These are phyloP conservation scores for Novumbra hubbsi DNA, from an alignment of 2,797 vertebrate genomes.

Conservation along the genomic window DNA sequence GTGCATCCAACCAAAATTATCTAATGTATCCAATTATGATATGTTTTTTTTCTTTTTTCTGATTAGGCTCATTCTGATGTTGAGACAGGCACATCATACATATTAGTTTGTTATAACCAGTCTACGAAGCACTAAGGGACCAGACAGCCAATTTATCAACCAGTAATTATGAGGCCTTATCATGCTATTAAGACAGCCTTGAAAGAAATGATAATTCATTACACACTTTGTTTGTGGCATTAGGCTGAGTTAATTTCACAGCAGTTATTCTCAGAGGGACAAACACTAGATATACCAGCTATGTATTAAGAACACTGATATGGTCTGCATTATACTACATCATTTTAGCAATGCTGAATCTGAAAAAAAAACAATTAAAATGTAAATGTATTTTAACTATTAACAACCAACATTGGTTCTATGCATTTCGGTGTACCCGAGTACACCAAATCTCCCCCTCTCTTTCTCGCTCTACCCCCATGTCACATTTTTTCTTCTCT, in stretches of 20 bases:
- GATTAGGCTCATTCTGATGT: not conserved
- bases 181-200: not conserved
- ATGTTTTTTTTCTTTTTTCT: too few species aligned
- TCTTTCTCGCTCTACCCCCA: not conserved
- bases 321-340: conserved; percentile 3
- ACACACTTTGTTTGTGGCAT: conserved; percentile 35
- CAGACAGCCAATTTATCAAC: conserved; percentile 20
- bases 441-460: conserved; percentile 3
- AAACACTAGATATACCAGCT: not conserved
- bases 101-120: not conserved
- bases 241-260: conserved; percentile 23
- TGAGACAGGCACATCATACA: not conserved
- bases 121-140: not conserved
- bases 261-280: not conserved
- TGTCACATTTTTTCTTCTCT: conserved; percentile 30
- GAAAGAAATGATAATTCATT: conserved; percentile 30
- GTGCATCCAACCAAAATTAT: too few species aligned
- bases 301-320: conserved; percentile 13
- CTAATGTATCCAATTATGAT: too few species aligned
- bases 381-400: conserved; percentile 9
- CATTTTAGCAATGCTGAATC: conserved; percentile 14
- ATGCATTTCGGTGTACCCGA: not conserved
- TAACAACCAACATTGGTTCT: conserved; percentile 1
- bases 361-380: conserved; percentile 41
- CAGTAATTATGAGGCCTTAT: conserved; percentile 30